Conservation (phyloP, 2,113 vertebrate species). For the Odobenus rosmarus region DNA sequence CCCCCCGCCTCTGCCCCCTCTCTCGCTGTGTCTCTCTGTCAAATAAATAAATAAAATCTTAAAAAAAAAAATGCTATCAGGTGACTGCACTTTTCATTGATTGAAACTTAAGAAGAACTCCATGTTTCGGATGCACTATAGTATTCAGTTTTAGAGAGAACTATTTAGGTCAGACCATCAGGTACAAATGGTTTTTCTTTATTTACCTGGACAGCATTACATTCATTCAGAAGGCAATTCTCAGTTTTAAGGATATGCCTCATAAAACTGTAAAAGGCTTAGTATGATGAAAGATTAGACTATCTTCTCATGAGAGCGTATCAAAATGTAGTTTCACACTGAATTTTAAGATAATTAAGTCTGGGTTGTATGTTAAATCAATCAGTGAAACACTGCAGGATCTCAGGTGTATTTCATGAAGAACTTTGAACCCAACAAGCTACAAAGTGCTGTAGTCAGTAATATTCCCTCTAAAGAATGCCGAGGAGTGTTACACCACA, state of each 20-base stretch:
- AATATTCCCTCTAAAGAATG: neutral
- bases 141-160: neutral
- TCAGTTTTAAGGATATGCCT: neutral
- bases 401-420: neutral
- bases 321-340: neutral
- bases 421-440: neutral
- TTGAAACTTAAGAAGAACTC: neutral
- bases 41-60: too few relatives aligned
- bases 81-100: neutral
- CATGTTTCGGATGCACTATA: neutral
- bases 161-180: neutral
- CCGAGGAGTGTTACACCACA: neutral
- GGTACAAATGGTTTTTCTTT: neutral
- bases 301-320: neutral
- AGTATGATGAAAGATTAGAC: neutral
- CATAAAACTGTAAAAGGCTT: neutral
- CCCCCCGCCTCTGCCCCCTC: too few relatives aligned
- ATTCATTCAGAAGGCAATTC: neutral
- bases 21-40: too few relatives aligned
- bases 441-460: neutral
- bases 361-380: neutral
- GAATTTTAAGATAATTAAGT: neutral
- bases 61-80: neutral
- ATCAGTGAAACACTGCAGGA: accelerated
- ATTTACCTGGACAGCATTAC: neutral